Conservation (phyloP, 2,888 invertebrate genomes). For the Chalcis sispes region DNA sequence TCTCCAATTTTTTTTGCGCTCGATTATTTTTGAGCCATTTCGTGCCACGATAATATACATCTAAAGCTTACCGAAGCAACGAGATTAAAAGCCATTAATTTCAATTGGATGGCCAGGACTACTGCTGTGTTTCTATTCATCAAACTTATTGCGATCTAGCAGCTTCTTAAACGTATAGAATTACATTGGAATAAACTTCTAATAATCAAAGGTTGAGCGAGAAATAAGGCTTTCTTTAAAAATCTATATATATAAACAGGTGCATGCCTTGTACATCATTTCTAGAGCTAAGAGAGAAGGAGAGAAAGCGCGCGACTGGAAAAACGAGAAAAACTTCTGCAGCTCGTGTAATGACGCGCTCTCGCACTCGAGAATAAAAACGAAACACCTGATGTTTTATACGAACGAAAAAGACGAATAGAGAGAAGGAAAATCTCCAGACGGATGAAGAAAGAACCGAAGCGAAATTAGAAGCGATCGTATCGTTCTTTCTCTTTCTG, state of each 20-base stretch:
- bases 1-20: background rate
- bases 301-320: slow-evolving; percentile 17
- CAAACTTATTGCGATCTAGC: slow-evolving; percentile 4
- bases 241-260: background rate
- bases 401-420: background rate
- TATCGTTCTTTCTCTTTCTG: too few species aligned
- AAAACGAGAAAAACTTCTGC: slow-evolving; percentile 43
- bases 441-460: background rate
- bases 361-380: background rate
- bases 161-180: slow-evolving; percentile 23
- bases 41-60: background rate
- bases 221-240: background rate
- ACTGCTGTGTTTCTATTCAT: slow-evolving; percentile 49
- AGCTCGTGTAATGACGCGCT: slow-evolving; percentile 43
- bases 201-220: slow-evolving; percentile 49
- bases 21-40: background rate
- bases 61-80: too few species aligned
- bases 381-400: background rate
- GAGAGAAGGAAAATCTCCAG: background rate
- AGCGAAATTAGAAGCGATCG: slow-evolving; percentile 45
- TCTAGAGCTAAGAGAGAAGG: background rate
- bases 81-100: slow-evolving; percentile 47
- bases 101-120: slow-evolving; percentile 43
- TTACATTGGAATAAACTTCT: slow-evolving; percentile 41
- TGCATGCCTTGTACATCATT: background rate